These are phyloP conservation scores for Spilogale gracilis DNA, from an alignment of 2,113 vertebrate genomes.

Conservation along the genomic window DNA sequence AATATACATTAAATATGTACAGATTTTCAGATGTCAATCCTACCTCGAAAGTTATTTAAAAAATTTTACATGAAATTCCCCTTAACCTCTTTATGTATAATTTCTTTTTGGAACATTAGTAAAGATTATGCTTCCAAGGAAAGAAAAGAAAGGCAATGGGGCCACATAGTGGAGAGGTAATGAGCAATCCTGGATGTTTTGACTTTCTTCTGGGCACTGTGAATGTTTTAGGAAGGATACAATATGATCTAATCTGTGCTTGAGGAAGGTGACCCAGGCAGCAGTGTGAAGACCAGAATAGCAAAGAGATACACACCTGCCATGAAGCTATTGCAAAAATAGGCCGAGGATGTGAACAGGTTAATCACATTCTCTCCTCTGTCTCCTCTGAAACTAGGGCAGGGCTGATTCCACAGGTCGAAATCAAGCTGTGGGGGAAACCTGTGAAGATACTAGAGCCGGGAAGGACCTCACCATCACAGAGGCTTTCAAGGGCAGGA, in stretches of 20 bases:
- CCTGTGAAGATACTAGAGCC: not conserved
- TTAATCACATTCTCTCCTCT: not conserved
- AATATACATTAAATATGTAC: not conserved
- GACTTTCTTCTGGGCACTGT: not conserved
- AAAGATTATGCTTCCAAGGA: not conserved
- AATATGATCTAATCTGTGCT: not conserved
- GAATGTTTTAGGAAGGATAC: not conserved
- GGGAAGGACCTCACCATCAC: not conserved
- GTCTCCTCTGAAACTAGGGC: slow-evolving; percentile 24
- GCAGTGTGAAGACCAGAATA: not conserved
- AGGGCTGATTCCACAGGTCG: not conserved
- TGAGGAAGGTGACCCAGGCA: not conserved
- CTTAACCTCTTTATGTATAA: not conserved
- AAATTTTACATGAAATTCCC: not conserved
- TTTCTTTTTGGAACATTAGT: not conserved
- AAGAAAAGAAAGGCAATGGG: not conserved
- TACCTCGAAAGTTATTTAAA: not conserved
- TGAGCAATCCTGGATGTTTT: not conserved
- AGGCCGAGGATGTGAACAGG: slow-evolving; percentile 25
- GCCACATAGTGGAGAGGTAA: not conserved
- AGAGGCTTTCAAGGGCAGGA: not conserved
- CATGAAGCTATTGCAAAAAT: slow-evolving; percentile 27
- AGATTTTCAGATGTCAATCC: not conserved
- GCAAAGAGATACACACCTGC: not conserved
- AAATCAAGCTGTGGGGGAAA: not conserved